A percentile compares a stretch with the other conserved stretches of the same genome.
Conservation (phyloP, 2,113 vertebrate species). For the Ailuropoda melanoleuca region DNA sequence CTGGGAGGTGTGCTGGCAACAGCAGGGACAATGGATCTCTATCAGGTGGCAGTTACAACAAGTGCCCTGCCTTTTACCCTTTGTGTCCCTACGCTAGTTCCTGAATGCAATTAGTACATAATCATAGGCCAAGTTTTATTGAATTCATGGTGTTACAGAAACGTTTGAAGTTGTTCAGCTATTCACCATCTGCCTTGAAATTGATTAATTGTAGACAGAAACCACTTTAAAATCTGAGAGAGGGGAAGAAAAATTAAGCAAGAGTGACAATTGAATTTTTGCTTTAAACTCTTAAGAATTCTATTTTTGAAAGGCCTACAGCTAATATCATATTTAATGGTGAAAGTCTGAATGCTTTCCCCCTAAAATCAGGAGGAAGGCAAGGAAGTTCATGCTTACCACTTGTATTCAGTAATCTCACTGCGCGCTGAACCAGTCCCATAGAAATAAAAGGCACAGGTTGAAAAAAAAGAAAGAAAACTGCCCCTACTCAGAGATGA, state of each 20-base stretch:
- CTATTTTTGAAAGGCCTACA: not conserved
- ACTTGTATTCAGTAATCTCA: not conserved
- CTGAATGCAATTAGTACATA: not conserved
- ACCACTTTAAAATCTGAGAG: not conserved
- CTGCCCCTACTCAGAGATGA: not conserved
- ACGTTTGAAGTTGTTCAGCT: not conserved
- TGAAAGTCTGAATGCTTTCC: not conserved
- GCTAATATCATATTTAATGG: not conserved
- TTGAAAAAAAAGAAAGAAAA: not conserved
- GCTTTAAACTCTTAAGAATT: not conserved
- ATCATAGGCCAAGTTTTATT: not conserved
- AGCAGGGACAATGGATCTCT: not conserved
- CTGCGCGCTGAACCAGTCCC: not conserved
- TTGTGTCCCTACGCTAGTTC: not conserved
- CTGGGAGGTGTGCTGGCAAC: not conserved
- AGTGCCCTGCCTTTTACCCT: not conserved
- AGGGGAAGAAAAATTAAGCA: not conserved
- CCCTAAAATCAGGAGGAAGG: not conserved
- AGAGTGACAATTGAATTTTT: not conserved
- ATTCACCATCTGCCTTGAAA: conserved; percentile 1
- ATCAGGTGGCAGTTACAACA: not conserved
- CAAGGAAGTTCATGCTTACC: not conserved
- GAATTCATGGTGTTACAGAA: conserved; percentile 2
- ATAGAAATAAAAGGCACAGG: not conserved
- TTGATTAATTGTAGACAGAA: conserved; percentile 18